Evolutionary conservation across 2,113 vertebrate species (phyloP), one percentile per base, ranked within the genome.

Genomic region (Coptodon rendalli): DNA sequence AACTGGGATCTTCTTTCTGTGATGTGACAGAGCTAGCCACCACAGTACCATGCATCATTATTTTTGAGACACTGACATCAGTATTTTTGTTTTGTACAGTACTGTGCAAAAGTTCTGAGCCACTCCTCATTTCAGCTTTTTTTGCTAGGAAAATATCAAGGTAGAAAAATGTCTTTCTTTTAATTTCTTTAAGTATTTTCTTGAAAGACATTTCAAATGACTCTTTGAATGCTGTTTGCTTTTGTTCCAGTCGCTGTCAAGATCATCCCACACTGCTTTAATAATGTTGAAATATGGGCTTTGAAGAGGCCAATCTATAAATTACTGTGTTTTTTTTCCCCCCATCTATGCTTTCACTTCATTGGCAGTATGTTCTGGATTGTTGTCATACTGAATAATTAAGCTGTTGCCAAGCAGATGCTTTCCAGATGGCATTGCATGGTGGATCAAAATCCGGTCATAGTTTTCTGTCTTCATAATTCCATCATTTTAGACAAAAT

Each of bases 201-300:
- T 73, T 73, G 40, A 73, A 68, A 38, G 6, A 17, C 68, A 45
- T 17, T 45, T 43, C 38, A 73, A 73, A 73, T 0, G 3, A 45
- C 68, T 52, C 17, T 27, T 71, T 73, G 38, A 13, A 16, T 43
- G 66, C 22, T 73, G 38, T 8, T 68, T 68, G 38, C 38, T 73
- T 73, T 73, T 45, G 38, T 73, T 0, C 38, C 13, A 45, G 5
- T 43, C 5, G 0, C 66, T 27, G 66, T 43, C 66, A 0, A 43
- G n/a, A 68, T 40, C 63, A 68, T 68, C 63, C 34, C 11, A 4
- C 66, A 71, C 38, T 43, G 66, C 66, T 73, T 73, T 45, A 45
- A 10, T 73, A 24, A 73, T 45, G 13, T 45, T 45, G 40, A 27
- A 45, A 45, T 10, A 43, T 27, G 13, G 68, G 40, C 68, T 45